Conservation (phyloP, 2,113 vertebrate species). For the Albula glossodonta region DNA sequence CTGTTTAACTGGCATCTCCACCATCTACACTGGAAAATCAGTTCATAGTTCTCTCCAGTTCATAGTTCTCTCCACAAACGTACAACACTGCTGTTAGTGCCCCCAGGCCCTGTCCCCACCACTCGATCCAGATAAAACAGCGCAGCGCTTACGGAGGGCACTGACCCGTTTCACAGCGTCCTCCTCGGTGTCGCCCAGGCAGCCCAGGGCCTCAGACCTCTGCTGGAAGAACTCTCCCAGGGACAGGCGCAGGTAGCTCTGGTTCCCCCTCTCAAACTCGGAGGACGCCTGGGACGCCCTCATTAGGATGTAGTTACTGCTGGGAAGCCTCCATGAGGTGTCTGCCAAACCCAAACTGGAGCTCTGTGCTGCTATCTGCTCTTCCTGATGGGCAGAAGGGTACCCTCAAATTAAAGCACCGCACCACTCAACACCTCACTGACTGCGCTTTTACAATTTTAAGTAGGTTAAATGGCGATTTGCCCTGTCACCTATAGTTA, state of each 20-base stretch:
- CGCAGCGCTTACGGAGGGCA: conserved; percentile 20
- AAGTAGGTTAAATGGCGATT: too few species aligned
- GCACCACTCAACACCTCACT: background rate
- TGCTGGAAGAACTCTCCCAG: conserved; percentile 90
- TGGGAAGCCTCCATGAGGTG: conserved; percentile 77
- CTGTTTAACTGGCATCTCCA: too few species aligned
- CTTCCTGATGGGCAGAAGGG: conserved; percentile 65
- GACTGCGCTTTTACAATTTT: too few species aligned
- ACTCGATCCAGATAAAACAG: too few species aligned
- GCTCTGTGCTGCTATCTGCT: conserved; percentile 70
- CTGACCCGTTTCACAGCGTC: conserved; percentile 83
- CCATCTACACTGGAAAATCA: too few species aligned
- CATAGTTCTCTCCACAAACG: too few species aligned
- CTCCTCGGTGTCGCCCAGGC: conserved; percentile 70
- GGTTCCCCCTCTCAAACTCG: conserved; percentile 70
- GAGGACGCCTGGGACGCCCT: conserved; percentile 72
- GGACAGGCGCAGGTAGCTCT: conserved; percentile 85
- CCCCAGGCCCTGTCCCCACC: too few species aligned
- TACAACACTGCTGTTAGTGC: too few species aligned
- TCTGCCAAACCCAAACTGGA: conserved; percentile 63
- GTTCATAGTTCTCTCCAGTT: too few species aligned
- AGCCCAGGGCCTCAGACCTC: conserved; percentile 92
- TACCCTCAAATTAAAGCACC: background rate
- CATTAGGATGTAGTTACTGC: conserved; percentile 66
- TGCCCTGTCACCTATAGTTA: too few species aligned